phyloP scores from a whole-genome alignment of 2,888 invertebrate species.

The Agonopterix subpropinquella region DNA sequence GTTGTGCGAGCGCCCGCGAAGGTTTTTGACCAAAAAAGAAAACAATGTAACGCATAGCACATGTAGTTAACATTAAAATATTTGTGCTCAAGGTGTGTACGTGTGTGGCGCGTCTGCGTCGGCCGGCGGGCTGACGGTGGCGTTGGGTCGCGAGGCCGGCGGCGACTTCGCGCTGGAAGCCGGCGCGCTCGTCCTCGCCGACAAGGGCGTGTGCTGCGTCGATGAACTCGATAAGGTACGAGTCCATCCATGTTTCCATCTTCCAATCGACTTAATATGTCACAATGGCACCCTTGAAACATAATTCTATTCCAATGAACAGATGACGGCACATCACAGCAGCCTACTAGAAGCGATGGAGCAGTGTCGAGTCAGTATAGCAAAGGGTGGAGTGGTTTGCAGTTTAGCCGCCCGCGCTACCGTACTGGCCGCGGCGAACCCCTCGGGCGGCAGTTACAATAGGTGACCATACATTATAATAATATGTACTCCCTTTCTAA shows the following conservation, averaged over 20 bases:
- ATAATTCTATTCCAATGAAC: background rate
- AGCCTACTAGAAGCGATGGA: conserved; percentile 96
- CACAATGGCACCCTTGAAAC: background rate
- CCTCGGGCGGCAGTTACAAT: conserved; percentile 91
- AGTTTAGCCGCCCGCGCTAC: conserved; percentile 89
- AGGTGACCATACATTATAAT: conserved; percentile 36
- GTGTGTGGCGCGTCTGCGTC: conserved; percentile 94
- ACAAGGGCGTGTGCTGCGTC: conserved; percentile 93
- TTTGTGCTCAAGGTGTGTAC: conserved; percentile 79
- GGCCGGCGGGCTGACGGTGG: conserved; percentile 86
- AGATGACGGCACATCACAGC: conserved; percentile 70
- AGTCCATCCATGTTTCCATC: background rate
- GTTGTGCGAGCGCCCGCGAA: too few species aligned
- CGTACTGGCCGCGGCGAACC: conserved; percentile 95
- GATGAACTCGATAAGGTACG: conserved; percentile 95
- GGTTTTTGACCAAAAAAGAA: too few species aligned
- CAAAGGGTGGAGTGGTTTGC: conserved; percentile 91
- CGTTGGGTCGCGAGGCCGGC: conserved; percentile 83
- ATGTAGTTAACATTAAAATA: too few species aligned
- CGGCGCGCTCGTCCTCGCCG: conserved; percentile 90
- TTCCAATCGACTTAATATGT: background rate
- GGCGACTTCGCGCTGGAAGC: conserved; percentile 90
- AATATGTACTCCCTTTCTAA: too few species aligned
- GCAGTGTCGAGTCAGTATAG: conserved; percentile 92
- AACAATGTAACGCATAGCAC: too few species aligned